A percentile compares a stretch with the other conserved stretches of the same genome.
Conservation (phyloP, 2,797 vertebrate genomes). For the Crypturellus tataupa region DNA sequence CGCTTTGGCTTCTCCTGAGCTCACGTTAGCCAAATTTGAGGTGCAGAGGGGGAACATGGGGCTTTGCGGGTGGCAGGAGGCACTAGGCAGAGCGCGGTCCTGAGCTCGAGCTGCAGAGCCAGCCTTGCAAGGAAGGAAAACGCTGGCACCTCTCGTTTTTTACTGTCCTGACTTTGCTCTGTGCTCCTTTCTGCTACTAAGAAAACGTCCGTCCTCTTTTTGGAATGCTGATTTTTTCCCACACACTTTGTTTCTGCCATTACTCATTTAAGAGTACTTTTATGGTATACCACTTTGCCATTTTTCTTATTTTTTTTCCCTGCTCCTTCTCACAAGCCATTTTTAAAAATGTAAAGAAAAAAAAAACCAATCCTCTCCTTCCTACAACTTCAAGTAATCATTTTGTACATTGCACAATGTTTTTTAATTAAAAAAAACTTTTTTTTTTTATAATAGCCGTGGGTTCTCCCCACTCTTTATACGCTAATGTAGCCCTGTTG, state of each 20-base stretch:
- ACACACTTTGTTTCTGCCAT: neutral
- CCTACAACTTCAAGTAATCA: neutral
- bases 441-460: neutral
- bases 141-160: neutral
- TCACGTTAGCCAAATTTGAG: neutral
- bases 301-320: neutral
- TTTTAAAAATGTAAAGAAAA: neutral
- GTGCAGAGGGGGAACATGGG: neutral
- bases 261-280: neutral
- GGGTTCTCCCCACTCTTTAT: neutral
- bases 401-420: neutral
- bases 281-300: neutral
- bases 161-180: neutral
- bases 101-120: neutral
- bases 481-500: fast-evolving
- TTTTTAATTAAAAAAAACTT: constrained; percentile 41
- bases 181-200: neutral
- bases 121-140: neutral
- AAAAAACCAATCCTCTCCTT: neutral
- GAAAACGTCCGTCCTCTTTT: neutral
- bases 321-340: neutral
- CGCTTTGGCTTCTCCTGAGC: neutral
- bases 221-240: fast-evolving
- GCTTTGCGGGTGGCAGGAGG: neutral
- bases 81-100: neutral